These are phyloP conservation scores for Myioborus miniatus DNA, from an alignment of 2,797 vertebrate genomes.

Conservation along the genomic window DNA sequence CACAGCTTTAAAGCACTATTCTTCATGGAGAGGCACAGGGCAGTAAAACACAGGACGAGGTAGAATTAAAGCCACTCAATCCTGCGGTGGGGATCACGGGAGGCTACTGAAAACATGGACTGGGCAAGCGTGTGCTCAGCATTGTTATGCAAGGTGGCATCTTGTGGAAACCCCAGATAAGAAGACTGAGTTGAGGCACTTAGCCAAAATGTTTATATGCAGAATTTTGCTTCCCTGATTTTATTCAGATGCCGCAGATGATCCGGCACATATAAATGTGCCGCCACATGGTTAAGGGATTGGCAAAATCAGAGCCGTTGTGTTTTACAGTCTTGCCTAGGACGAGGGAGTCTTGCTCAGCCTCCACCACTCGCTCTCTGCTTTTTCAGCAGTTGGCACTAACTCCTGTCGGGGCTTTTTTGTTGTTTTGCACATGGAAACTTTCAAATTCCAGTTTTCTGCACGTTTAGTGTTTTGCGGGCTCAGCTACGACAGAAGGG, in stretches of 20 bases:
- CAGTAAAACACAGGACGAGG: not conserved
- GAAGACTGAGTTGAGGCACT: slow-evolving; percentile 57
- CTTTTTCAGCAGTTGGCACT: slow-evolving; percentile 60
- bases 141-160: slow-evolving; percentile 65
- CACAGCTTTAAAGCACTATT: not conserved
- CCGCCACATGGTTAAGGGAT: slow-evolving; percentile 56
- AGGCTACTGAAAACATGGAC: slow-evolving; percentile 21
- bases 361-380: slow-evolving; percentile 38
- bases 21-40: not conserved
- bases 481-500: not conserved
- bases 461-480: not conserved
- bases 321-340: slow-evolving; percentile 57
- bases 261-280: slow-evolving; percentile 59
- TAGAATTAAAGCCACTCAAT: not conserved
- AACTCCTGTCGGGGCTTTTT: slow-evolving; percentile 59
- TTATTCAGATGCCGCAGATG: slow-evolving; percentile 68
- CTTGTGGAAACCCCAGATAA: slow-evolving; percentile 61
- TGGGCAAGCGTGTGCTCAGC: slow-evolving; percentile 31
- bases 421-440: slow-evolving; percentile 60
- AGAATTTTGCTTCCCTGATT: slow-evolving; percentile 71
- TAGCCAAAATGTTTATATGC: slow-evolving; percentile 70
- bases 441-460: slow-evolving; percentile 26
- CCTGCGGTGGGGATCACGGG: not conserved
- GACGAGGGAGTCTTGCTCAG: slow-evolving; percentile 49
- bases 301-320: slow-evolving; percentile 60